Evolutionary conservation across 2,888 invertebrate species (phyloP).

Genomic region (Prenolepis imparis): DNA sequence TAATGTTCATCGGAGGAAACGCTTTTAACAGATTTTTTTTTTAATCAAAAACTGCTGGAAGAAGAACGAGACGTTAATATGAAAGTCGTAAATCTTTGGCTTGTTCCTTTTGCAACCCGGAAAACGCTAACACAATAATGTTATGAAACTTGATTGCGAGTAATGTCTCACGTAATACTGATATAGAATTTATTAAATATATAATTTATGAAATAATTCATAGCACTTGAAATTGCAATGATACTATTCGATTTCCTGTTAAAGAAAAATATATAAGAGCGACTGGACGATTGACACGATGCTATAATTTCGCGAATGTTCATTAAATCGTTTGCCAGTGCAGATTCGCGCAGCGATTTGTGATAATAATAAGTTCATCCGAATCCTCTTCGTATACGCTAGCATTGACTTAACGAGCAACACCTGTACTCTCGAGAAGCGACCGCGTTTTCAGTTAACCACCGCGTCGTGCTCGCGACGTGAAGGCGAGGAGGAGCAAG

Average conservation of each 20-base stretch:
- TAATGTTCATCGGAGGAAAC: neutral
- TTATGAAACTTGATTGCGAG: neutral
- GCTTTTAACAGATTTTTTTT: neutral
- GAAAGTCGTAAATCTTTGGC: neutral
- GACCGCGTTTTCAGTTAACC: constrained; percentile 34
- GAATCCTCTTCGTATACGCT: constrained; percentile 3
- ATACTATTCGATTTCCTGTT: neutral
- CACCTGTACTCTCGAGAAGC: constrained; percentile 52
- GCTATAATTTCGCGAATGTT: constrained; percentile 19
- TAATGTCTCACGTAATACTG: neutral
- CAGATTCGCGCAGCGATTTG: constrained; percentile 25
- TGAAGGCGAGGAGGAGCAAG: constrained; percentile 53
- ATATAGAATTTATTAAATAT: neutral
- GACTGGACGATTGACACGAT: neutral
- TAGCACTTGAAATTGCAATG: neutral
- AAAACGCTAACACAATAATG: neutral
- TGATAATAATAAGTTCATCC: constrained; percentile 39
- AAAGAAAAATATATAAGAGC: neutral
- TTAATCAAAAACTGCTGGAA: neutral
- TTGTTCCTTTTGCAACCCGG: neutral
- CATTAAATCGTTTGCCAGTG: constrained; percentile 34
- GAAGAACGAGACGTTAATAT: neutral
- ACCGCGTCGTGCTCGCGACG: constrained; percentile 53
- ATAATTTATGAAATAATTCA: neutral
- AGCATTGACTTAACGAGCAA: constrained; percentile 30